A percentile compares a stretch with the other conserved stretches of the same genome.
Evolutionary conservation across 2,888 invertebrate genomes (phyloP).

Genomic region (Caenorhabditis sp.): DNA sequence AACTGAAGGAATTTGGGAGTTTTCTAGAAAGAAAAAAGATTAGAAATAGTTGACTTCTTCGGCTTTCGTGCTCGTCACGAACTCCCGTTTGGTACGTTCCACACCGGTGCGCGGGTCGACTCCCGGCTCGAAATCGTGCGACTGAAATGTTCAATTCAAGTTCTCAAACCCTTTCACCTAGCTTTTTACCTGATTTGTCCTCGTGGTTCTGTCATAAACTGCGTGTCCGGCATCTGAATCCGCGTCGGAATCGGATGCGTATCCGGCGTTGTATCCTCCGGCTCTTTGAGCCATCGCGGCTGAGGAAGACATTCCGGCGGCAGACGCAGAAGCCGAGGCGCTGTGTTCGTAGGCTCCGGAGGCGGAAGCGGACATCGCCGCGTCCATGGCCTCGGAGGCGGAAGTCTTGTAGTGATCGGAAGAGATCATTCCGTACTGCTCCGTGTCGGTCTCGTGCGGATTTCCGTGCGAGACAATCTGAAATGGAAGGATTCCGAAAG

Average conservation of each 20-base stretch:
- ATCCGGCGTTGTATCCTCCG: slow-evolving; percentile 31
- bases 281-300: neutral
- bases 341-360: slow-evolving; percentile 27
- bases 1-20: neutral
- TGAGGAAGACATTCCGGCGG: slow-evolving; percentile 6
- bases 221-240: slow-evolving; percentile 65
- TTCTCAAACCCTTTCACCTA: neutral
- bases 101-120: slow-evolving; percentile 66
- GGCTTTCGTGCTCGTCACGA: slow-evolving; percentile 68
- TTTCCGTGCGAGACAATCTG: slow-evolving; percentile 42
- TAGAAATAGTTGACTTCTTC: slow-evolving; percentile 71
- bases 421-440: slow-evolving; percentile 69
- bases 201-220: slow-evolving; percentile 60
- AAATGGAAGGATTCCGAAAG: neutral
- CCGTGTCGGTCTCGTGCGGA: slow-evolving; percentile 64
- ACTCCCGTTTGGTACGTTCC: slow-evolving; percentile 66
- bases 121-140: slow-evolving; percentile 71
- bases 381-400: slow-evolving; percentile 57
- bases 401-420: slow-evolving; percentile 66
- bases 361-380: slow-evolving; percentile 45
- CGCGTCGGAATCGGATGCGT: slow-evolving; percentile 58
- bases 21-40: neutral
- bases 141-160: too few relatives aligned
- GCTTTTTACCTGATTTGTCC: slow-evolving; percentile 46
- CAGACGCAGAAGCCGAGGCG: slow-evolving; percentile 8